phyloP scores from a whole-genome alignment of 30 jellyfish, hydroid and myxozoan species.

The Pseudorhiza aurosa region DNA sequence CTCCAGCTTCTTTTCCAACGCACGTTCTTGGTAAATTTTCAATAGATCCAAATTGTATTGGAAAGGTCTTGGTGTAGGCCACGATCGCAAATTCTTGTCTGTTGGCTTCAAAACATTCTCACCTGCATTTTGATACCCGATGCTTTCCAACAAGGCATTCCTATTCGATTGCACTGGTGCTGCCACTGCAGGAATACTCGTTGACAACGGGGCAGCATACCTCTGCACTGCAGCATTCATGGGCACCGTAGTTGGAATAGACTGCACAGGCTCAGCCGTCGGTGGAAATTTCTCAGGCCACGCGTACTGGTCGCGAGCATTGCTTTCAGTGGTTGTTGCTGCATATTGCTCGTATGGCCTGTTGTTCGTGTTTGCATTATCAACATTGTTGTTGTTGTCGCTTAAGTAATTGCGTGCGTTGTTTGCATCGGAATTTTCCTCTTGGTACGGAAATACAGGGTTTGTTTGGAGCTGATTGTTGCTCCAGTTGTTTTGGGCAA shows the following conservation, averaged over 20 bases:
- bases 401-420: background rate
- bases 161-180: background rate
- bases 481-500: slow-evolving; percentile 45
- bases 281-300: too few relatives aligned
- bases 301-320: background rate
- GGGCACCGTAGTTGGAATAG: too few relatives aligned
- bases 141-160: too few relatives aligned
- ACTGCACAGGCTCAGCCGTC: too few relatives aligned
- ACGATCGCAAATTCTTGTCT: slow-evolving; percentile 2
- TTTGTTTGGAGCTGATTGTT: slow-evolving; percentile 52
- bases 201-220: background rate
- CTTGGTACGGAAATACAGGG: slow-evolving; percentile 57
- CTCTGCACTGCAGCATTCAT: background rate
- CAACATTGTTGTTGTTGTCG: slow-evolving; percentile 52
- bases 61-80: slow-evolving; percentile 73
- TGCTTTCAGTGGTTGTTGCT: background rate
- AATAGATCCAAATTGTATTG: slow-evolving; percentile 10
- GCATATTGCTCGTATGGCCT: background rate
- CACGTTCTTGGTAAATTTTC: slow-evolving; percentile 10
- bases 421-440: background rate
- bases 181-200: background rate
- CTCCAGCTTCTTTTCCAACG: slow-evolving; percentile 1
- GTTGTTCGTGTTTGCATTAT: background rate
- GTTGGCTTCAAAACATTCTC: slow-evolving; percentile 11
- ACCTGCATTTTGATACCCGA: too few relatives aligned